Evolutionary conservation across 2,797 vertebrate genomes (phyloP).

Genomic region (Botia almorhae): DNA sequence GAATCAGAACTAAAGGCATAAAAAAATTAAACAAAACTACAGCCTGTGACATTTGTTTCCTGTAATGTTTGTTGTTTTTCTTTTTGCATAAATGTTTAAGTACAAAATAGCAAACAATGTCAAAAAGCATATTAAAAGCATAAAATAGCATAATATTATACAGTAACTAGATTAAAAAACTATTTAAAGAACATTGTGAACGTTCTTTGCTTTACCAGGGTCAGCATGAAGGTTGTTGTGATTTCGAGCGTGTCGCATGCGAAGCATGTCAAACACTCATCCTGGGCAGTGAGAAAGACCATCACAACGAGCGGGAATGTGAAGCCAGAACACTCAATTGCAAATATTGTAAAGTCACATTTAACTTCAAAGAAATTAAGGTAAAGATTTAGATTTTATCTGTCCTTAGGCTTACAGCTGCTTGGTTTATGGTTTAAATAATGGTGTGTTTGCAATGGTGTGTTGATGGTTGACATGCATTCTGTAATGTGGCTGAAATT

Average conservation of each 20-base stretch:
- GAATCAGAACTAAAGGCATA: not conserved
- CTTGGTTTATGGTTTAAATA: not conserved
- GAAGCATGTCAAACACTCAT: constrained; percentile 77
- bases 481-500: too few relatives aligned
- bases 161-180: too few relatives aligned
- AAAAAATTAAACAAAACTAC: not conserved
- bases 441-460: not conserved
- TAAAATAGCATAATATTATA: too few relatives aligned
- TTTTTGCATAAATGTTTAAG: not conserved
- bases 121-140: too few relatives aligned
- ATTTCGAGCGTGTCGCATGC: constrained; percentile 76
- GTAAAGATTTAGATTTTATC: constrained; percentile 59
- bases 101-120: not conserved
- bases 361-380: constrained; percentile 81
- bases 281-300: constrained; percentile 76
- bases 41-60: not conserved
- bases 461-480: not conserved
- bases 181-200: not conserved
- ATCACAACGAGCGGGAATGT: constrained; percentile 82
- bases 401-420: not conserved
- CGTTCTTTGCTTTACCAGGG: constrained; percentile 62
- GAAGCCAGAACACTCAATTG: constrained; percentile 83
- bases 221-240: constrained; percentile 81
- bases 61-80: not conserved
- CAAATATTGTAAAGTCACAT: constrained; percentile 82